phyloP scores from a whole-genome alignment of 2,888 invertebrate species.

The Pocota personata region DNA sequence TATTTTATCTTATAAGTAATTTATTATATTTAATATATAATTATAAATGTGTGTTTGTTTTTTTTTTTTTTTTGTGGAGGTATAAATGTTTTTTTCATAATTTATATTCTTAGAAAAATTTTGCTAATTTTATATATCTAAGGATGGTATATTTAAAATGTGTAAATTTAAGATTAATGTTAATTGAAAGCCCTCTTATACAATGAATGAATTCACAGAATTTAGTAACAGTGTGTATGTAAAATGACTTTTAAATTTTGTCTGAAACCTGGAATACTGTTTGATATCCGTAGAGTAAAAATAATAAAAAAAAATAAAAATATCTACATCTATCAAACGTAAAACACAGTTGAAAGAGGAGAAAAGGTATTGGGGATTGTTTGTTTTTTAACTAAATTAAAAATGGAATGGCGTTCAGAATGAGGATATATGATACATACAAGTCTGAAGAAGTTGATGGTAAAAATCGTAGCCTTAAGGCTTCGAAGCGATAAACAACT shows the following conservation, averaged over 20 bases:
- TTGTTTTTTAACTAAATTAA: too few relatives aligned
- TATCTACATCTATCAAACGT: too few relatives aligned
- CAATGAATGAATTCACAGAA: constrained; percentile 19
- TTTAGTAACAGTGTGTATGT: constrained; percentile 6
- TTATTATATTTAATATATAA: constrained; percentile 17
- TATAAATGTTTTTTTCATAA: constrained; percentile 60
- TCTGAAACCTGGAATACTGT: constrained; percentile 9
- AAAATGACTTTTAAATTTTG: not conserved
- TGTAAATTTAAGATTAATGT: constrained; percentile 55
- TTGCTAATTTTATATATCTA: constrained; percentile 57
- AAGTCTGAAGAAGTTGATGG: too few relatives aligned
- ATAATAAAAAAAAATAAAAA: not conserved
- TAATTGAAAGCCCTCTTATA: constrained; percentile 31
- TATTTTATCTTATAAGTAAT: constrained; percentile 4
- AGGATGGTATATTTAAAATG: constrained; percentile 61
- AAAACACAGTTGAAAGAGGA: too few relatives aligned
- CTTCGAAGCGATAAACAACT: too few relatives aligned
- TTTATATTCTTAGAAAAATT: constrained; percentile 56
- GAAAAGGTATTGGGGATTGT: too few relatives aligned
- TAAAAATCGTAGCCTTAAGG: too few relatives aligned
- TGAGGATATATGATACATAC: too few relatives aligned
- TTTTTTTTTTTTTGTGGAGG: constrained; percentile 60
- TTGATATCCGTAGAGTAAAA: not conserved
- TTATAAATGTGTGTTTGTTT: constrained; percentile 35
- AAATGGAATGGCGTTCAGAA: too few relatives aligned